A percentile compares a stretch with the other conserved stretches of the same genome.
These are phyloP conservation scores for Loxodonta africana DNA, from an alignment of 2,113 vertebrate species.

Conservation along the genomic window DNA sequence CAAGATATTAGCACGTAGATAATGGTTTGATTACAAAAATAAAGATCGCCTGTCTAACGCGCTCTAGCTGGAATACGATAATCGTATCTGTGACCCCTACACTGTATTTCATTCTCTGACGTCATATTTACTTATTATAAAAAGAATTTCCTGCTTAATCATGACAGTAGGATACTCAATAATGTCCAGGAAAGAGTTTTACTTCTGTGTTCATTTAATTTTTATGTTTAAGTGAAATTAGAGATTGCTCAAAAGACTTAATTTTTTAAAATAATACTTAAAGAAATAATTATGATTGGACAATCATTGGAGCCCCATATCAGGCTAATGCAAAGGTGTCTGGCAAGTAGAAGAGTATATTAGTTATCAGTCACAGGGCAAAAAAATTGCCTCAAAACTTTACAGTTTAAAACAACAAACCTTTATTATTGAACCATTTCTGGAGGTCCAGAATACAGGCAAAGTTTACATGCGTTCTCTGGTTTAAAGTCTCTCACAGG, in stretches of 20 bases:
- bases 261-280: background rate
- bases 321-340: background rate
- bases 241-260: background rate
- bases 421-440: background rate
- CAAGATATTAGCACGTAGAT: background rate
- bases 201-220: background rate
- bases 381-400: background rate
- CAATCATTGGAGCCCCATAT: background rate
- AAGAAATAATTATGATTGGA: background rate
- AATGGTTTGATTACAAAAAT: background rate
- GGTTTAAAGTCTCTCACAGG: background rate
- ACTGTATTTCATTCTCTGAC: background rate
- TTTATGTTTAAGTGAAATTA: background rate
- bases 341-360: background rate
- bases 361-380: background rate
- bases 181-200: background rate
- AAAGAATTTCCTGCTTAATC: background rate
- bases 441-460: background rate
- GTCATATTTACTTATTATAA: background rate
- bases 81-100: background rate
- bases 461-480: rapidly evolving
- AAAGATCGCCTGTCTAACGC: background rate
- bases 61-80: background rate
- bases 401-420: background rate
- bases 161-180: background rate